Conservation (phyloP, 2,888 invertebrate genomes). For the Heliconius ethilla region DNA sequence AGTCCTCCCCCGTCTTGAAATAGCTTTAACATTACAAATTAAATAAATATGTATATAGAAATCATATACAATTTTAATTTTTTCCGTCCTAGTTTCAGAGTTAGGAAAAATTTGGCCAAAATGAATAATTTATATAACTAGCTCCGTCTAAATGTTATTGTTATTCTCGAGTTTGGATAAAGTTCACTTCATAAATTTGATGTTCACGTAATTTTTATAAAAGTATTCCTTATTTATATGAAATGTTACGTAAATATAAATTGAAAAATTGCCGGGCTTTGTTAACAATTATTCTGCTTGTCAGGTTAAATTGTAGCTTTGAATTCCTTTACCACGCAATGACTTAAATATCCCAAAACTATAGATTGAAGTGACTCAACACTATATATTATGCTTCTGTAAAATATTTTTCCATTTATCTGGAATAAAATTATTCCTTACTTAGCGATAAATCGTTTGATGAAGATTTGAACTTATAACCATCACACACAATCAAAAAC, state of each 20-base stretch:
- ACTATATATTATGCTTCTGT: background rate
- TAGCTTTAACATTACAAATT: too few species aligned
- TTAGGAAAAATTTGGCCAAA: too few species aligned
- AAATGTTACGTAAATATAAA: background rate
- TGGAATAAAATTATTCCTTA: background rate
- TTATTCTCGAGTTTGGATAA: slow-evolving; percentile 17
- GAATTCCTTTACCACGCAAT: too few species aligned
- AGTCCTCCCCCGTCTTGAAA: too few species aligned
- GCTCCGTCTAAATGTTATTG: background rate
- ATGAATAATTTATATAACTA: too few species aligned
- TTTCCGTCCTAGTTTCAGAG: too few species aligned
- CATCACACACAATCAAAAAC: background rate
- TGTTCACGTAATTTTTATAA: slow-evolving; percentile 6
- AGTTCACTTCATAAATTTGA: slow-evolving; percentile 10
- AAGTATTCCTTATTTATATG: slow-evolving; percentile 8
- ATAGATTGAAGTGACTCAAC: too few species aligned
- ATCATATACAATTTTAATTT: too few species aligned
- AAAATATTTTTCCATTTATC: too few species aligned
- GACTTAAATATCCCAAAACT: too few species aligned
- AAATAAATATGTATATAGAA: too few species aligned
- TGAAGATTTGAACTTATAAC: background rate
- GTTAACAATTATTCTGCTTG: background rate
- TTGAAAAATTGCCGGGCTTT: background rate
- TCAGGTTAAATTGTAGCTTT: too few species aligned
- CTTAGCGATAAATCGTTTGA: background rate